Evolutionary conservation across 2,888 invertebrate species (phyloP).

Genomic region (Fissipunctia ypsillon): DNA sequence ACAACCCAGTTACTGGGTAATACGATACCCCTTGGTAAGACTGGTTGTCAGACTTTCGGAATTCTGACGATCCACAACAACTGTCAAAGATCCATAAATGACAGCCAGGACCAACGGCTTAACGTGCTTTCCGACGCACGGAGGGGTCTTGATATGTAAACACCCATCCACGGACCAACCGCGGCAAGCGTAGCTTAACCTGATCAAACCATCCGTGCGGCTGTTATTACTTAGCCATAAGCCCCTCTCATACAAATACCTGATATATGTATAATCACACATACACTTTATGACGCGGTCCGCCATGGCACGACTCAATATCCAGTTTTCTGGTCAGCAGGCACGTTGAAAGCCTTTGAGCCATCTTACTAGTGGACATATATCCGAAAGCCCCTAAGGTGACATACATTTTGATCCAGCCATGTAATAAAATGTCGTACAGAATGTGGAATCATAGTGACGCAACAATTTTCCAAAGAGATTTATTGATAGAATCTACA

Average conservation of each 20-base stretch:
- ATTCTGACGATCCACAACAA: no score
- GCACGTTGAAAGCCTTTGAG: slow-evolving; percentile 22
- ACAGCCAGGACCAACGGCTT: no score
- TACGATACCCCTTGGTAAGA: no score
- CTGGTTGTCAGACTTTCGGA: no score
- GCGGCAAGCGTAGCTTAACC: no score
- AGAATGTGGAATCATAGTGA: slow-evolving; percentile 14
- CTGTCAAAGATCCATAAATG: no score
- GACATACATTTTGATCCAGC: neutral
- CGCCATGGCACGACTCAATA: neutral
- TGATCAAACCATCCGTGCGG: no score
- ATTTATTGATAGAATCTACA: slow-evolving; percentile 26
- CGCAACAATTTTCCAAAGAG: slow-evolving; percentile 23
- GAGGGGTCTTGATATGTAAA: no score
- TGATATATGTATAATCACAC: neutral
- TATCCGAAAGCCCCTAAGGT: slow-evolving; percentile 4
- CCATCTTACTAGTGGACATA: neutral
- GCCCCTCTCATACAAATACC: neutral
- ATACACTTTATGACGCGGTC: neutral
- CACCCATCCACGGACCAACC: no score
- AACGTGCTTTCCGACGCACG: no score
- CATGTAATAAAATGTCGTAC: slow-evolving; percentile 3
- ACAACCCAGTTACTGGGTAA: no score
- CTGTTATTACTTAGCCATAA: no score
- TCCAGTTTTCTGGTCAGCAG: neutral